Evolutionary conservation across 2,888 invertebrate species (phyloP).

Genomic region (Podotricha telesiphe): DNA sequence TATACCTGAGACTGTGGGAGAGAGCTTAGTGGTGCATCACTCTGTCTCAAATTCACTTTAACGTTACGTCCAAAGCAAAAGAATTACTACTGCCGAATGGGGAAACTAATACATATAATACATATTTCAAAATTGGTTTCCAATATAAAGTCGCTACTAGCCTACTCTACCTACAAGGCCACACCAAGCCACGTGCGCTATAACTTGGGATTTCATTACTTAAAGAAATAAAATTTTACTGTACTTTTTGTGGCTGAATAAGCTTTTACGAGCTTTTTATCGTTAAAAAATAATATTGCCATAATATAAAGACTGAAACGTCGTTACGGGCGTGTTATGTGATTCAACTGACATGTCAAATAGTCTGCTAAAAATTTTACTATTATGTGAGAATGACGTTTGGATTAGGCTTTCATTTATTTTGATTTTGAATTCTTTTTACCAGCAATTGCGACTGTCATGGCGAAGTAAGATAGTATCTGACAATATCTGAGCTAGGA

Average conservation of each 20-base stretch:
- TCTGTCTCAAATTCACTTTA: no score
- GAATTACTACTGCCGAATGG: neutral
- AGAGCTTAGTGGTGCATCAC: no score
- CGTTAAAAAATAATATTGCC: conserved; percentile 39
- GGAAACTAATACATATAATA: neutral
- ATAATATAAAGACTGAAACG: conserved; percentile 33
- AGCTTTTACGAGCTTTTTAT: conserved; percentile 37
- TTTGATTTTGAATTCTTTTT: no score
- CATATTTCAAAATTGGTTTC: neutral
- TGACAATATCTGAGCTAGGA: no score
- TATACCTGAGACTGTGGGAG: no score
- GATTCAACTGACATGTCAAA: neutral
- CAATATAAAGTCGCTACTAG: neutral
- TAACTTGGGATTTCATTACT: conserved; percentile 41
- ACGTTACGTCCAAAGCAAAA: no score
- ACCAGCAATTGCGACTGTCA: no score
- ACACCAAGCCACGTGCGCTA: conserved; percentile 42
- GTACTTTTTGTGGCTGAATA: conserved; percentile 39
- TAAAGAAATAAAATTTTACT: conserved; percentile 43
- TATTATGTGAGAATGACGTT: neutral
- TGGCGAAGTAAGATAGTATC: no score
- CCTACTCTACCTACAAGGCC: conserved; percentile 16
- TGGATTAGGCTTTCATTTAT: no score
- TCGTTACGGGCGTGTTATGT: conserved; percentile 23
- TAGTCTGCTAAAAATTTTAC: neutral